Evolutionary conservation across 2,888 invertebrate species (phyloP).

Genomic region (Panorpa germanica): DNA sequence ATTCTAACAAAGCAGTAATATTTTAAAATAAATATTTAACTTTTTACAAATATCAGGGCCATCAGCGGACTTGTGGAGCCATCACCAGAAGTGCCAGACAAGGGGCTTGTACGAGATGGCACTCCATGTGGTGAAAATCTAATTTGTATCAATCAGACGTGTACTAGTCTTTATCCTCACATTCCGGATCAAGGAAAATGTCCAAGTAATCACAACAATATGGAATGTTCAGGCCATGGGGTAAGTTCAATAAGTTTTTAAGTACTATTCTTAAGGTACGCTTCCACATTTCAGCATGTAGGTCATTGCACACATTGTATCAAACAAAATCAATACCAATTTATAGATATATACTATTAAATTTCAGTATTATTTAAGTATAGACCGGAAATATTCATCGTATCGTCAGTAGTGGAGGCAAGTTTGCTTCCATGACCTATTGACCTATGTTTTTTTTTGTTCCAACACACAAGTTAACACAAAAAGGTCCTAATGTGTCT

Average conservation of each 20-base stretch:
- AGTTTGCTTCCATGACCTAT: no score
- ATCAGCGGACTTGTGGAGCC: constrained; percentile 49
- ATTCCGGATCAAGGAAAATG: constrained; percentile 77
- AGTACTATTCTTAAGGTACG: constrained; percentile 2
- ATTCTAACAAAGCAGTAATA: not conserved
- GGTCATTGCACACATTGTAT: no score
- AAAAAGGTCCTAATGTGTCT: no score
- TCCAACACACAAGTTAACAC: no score
- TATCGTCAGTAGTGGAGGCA: no score
- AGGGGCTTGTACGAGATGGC: constrained; percentile 83
- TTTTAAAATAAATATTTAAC: not conserved
- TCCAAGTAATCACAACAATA: constrained; percentile 71
- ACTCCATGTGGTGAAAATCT: constrained; percentile 84
- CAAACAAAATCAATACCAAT: no score
- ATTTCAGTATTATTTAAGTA: no score
- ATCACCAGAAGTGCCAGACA: constrained; percentile 43
- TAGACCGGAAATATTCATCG: no score
- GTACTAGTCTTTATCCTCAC: constrained; percentile 68
- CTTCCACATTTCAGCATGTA: no score
- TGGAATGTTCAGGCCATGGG: constrained; percentile 89
- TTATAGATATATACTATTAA: no score
- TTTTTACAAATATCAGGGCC: constrained; percentile 31
- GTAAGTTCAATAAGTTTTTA: constrained; percentile 37
- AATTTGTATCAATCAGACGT: constrained; percentile 89
- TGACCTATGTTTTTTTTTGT: no score